A percentile compares a stretch with the other conserved stretches of the same genome.
Evolutionary conservation across 2,113 vertebrate species (phyloP).

Genomic region (Zosterops hypoxanthus): DNA sequence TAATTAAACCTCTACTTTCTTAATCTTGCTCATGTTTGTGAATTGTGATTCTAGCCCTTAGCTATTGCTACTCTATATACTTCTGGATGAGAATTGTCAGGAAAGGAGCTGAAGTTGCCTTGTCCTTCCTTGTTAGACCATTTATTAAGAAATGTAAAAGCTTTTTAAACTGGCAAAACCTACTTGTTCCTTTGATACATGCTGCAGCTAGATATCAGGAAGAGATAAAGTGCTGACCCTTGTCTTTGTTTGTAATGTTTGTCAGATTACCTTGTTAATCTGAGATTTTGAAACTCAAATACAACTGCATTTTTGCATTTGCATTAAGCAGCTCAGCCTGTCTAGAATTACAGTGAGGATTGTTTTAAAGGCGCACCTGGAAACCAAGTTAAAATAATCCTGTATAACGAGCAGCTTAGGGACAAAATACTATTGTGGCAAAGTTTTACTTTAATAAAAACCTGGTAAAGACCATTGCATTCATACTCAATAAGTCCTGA

Average conservation of each 20-base stretch:
- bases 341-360: neutral
- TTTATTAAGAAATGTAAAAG: neutral
- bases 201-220: neutral
- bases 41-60: neutral
- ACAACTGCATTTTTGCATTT: neutral
- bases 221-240: neutral
- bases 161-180: neutral
- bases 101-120: neutral
- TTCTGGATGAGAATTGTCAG: neutral
- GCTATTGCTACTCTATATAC: neutral
- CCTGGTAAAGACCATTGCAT: neutral
- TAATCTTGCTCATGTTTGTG: neutral
- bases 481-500: neutral
- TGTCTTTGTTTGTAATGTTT: neutral
- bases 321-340: neutral
- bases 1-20: neutral
- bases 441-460: neutral
- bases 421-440: neutral
- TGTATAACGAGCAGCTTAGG: neutral
- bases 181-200: neutral
- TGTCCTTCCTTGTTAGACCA: neutral
- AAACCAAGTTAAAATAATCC: conserved; percentile 5
- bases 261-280: neutral
- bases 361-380: neutral
- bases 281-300: conserved; percentile 7